These are phyloP conservation scores for Sebastes goodei DNA, from an alignment of 2,797 vertebrate species.

Conservation along the genomic window DNA sequence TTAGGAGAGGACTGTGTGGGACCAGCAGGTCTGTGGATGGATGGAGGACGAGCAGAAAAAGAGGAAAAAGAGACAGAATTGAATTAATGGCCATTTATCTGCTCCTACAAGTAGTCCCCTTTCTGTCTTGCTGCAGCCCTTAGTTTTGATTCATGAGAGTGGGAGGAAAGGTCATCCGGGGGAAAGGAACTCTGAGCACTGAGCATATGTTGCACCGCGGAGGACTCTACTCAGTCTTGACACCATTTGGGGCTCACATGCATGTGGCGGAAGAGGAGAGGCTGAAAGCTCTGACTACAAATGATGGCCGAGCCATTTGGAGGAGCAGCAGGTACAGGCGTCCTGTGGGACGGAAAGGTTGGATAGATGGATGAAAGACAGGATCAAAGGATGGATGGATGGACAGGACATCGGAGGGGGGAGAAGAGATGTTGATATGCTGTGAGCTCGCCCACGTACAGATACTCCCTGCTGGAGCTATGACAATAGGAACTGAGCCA, in stretches of 20 bases:
- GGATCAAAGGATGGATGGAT: slow-evolving; percentile 44
- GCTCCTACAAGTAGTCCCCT: neutral
- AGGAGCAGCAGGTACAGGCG: slow-evolving; percentile 64
- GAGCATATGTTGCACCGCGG: slow-evolving; percentile 68
- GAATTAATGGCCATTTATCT: neutral
- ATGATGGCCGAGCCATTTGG: slow-evolving; percentile 67
- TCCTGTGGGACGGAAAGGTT: slow-evolving; percentile 63
- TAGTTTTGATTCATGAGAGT: slow-evolving; percentile 42
- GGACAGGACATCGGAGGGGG: slow-evolving; percentile 21
- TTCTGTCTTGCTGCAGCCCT: neutral
- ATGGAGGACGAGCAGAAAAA: neutral
- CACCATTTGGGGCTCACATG: slow-evolving; percentile 63
- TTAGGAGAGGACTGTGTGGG: slow-evolving; percentile 37
- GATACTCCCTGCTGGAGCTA: slow-evolving; percentile 5
- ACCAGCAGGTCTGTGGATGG: slow-evolving; percentile 51
- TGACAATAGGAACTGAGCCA: neutral
- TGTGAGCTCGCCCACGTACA: slow-evolving; percentile 3
- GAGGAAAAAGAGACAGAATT: neutral
- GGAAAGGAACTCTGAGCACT: slow-evolving; percentile 38
- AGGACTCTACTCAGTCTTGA: slow-evolving; percentile 59
- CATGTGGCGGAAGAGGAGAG: slow-evolving; percentile 55
- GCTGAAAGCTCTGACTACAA: slow-evolving; percentile 48
- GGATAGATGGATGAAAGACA: slow-evolving; percentile 50
- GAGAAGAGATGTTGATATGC: neutral
- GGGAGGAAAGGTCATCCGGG: slow-evolving; percentile 52